Base-by-base conservation (phyloP, 2,113 vertebrate species). In the Canis aureus region DNA sequence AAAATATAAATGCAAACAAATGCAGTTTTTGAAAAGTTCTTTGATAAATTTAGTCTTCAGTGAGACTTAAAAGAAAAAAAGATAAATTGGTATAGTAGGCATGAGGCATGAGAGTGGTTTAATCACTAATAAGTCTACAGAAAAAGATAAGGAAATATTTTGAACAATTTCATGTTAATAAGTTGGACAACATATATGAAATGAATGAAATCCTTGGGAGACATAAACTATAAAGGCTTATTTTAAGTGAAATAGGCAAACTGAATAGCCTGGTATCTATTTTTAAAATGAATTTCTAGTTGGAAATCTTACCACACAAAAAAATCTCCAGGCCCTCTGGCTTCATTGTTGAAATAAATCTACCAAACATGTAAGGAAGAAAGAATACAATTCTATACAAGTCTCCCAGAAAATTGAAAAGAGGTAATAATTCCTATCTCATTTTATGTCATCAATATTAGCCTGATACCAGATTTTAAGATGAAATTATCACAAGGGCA, bases 261-360 rank as follows among this genome's bases (percentile, higher is more conserved):
- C 17, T 43, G 38, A 89, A 67, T 84, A 57, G 3, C 1, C 69
- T 8, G 49, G 16, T 73, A n/a, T 67, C 57, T 76, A 32, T 82
- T 89, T 74, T 49, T 17, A 89, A 85, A 90, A 49, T n/a, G 51
- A 79, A n/a, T 79, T 79, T 79, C 3, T 53, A 79, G 38, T 55
- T 90, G 20, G 32, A 62, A 69, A 71, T 79, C 20, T 27, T 59
- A 3, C 7, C n/a, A 10, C 32, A 43, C 15, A 43, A 69, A 12
- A 29, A 73, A 71, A 27, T 43, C 25, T 67, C 32, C 15, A 83
- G 51, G 51, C 7, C 19, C 43, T 62, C 5, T 35, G 5, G 25
- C n/a, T 91, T 80, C 22, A 9, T 85, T 43, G 4, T 29, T 85
- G n/a, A 91, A 85, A 80, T 94, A 91, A 85, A 80, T 94, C 29